Evolutionary conservation across 2,888 invertebrate species (phyloP).

Genomic region (Cheilosia soror): DNA sequence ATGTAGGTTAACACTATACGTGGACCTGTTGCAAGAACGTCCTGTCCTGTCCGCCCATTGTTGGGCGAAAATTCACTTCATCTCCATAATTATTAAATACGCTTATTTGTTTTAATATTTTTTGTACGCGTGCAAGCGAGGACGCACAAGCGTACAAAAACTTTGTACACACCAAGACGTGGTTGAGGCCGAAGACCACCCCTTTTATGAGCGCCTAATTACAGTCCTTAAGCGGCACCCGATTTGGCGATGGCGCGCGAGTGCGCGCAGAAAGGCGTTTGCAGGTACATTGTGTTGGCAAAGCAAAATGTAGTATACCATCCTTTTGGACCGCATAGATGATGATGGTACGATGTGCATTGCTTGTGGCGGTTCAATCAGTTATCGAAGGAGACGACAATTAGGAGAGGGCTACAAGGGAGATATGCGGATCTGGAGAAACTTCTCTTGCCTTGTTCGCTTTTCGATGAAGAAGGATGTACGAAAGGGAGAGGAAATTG

Average conservation of each 20-base stretch:
- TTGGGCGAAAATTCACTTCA: conserved; percentile 72
- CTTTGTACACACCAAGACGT: conserved; percentile 12
- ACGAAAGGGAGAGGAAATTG: conserved; percentile 5
- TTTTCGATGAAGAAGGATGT: background rate
- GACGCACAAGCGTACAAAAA: background rate
- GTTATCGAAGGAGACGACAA: conserved; percentile 38
- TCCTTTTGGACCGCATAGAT: background rate
- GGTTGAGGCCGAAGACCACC: conserved; percentile 81
- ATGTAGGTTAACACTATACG: conserved; percentile 69
- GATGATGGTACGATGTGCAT: conserved; percentile 18
- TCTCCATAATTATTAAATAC: conserved; percentile 73
- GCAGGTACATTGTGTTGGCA: conserved; percentile 9
- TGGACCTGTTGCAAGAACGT: conserved; percentile 56
- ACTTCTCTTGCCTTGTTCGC: background rate
- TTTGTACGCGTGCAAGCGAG: conserved; percentile 43
- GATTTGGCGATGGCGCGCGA: conserved; percentile 62
- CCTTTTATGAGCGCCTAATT: conserved; percentile 84
- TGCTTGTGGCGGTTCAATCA: conserved; percentile 62
- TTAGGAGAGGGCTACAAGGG: background rate
- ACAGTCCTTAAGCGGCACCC: conserved; percentile 82
- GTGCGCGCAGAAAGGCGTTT: conserved; percentile 14
- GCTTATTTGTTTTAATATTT: conserved; percentile 77
- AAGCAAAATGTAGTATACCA: background rate
- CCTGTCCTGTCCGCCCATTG: conserved; percentile 76
- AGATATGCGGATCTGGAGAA: background rate